phyloP scores from a whole-genome alignment of 2,888 invertebrate genomes.

The Amphipyra berbera region DNA sequence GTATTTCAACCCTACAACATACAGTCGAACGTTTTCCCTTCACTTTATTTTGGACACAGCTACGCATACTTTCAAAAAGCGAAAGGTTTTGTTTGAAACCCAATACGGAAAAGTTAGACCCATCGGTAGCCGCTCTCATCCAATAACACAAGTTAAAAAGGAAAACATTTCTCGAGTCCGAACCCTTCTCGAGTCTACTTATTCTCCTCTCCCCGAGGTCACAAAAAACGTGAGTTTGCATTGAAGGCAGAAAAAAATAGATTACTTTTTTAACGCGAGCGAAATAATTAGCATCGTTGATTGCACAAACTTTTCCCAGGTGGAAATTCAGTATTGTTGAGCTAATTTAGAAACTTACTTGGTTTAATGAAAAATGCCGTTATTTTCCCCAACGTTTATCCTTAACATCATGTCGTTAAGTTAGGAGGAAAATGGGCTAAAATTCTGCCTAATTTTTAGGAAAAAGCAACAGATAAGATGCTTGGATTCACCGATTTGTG shows the following conservation, averaged over 20 bases:
- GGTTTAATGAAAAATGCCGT: constrained; percentile 16
- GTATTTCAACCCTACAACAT: background rate
- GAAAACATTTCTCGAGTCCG: constrained; percentile 2
- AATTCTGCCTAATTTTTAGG: constrained; percentile 7
- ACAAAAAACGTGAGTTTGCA: constrained; percentile 10
- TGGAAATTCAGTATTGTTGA: constrained; percentile 6
- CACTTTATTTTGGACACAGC: constrained; percentile 18
- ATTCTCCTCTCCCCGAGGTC: constrained; percentile 14
- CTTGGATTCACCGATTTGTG: background rate
- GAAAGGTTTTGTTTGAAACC: constrained; percentile 21
- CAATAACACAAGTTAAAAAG: constrained; percentile 23
- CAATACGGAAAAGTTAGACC: constrained; percentile 15
- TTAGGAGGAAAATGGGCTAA: constrained; percentile 14
- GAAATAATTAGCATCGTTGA: constrained; percentile 31
- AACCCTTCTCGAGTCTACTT: constrained; percentile 20
- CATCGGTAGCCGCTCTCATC: constrained; percentile 1
- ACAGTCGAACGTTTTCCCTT: constrained; percentile 10
- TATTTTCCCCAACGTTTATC: constrained; percentile 17
- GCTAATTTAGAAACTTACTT: constrained; percentile 15
- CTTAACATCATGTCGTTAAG: constrained; percentile 12
- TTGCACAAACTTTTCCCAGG: constrained; percentile 29
- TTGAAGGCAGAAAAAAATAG: constrained; percentile 18
- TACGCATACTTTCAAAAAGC: background rate
- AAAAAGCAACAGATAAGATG: constrained; percentile 5
- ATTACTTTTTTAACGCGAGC: constrained; percentile 29